Evolutionary conservation across 2,888 invertebrate species (phyloP).

Genomic region (Xanthia togata): DNA sequence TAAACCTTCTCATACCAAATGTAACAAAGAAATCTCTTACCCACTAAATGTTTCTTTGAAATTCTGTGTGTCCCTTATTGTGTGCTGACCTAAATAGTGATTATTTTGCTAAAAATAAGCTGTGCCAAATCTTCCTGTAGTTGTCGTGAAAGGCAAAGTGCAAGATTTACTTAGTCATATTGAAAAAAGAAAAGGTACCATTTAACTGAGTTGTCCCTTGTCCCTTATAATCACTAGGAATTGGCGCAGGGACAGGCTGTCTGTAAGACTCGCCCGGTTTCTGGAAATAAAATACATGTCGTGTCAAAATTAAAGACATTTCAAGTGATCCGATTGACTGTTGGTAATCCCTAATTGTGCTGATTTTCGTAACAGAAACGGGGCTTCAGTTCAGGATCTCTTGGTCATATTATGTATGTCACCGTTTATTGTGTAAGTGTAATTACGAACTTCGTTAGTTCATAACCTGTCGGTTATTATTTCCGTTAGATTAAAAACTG

Average conservation of each 20-base stretch:
- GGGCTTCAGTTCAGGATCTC: background rate
- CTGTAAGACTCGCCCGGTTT: background rate
- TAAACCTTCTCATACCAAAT: slow-evolving; percentile 56
- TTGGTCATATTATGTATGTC: background rate
- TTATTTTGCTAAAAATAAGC: slow-evolving; percentile 14
- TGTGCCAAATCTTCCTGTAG: background rate
- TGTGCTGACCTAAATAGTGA: slow-evolving; percentile 15
- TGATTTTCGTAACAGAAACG: background rate
- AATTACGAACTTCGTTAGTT: no score
- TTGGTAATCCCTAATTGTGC: background rate
- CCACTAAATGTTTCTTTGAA: slow-evolving; percentile 26
- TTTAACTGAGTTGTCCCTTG: background rate
- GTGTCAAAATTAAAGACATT: background rate
- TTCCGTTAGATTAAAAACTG: no score
- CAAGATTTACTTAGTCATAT: no score
- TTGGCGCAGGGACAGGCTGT: background rate
- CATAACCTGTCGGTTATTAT: no score
- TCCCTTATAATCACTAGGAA: background rate
- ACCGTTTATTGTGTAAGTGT: no score
- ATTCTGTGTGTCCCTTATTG: slow-evolving; percentile 6
- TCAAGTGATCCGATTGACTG: background rate
- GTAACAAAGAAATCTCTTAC: slow-evolving; percentile 39
- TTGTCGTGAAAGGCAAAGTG: background rate
- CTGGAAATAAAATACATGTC: background rate
- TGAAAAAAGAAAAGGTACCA: background rate